phyloP scores from a whole-genome alignment of 2,113 vertebrate species.

The Vulpes vulpes region DNA sequence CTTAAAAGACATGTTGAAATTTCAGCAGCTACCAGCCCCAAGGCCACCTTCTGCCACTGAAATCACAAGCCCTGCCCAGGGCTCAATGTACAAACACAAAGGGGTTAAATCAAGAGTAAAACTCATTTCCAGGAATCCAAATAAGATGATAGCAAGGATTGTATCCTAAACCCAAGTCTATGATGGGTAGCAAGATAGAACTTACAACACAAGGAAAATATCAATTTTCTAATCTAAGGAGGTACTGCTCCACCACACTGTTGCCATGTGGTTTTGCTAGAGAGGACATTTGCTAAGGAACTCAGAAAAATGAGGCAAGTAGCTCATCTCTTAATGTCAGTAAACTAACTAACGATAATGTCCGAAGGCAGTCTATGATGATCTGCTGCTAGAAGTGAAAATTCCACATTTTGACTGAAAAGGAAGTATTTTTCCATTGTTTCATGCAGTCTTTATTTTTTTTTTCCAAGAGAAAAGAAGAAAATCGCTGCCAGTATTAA shows the following conservation, averaged over 20 bases:
- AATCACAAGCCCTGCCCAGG: neutral
- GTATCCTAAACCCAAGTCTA: neutral
- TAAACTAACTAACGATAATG: constrained; percentile 12
- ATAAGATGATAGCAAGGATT: neutral
- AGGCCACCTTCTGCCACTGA: neutral
- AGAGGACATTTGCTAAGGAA: neutral
- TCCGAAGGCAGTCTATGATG: neutral
- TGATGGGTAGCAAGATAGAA: neutral
- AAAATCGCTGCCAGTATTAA: constrained; percentile 71
- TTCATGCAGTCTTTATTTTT: constrained; percentile 51
- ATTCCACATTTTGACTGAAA: constrained; percentile 40
- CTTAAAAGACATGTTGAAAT: neutral
- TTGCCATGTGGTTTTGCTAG: neutral
- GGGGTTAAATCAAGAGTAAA: neutral
- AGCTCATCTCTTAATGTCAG: constrained; percentile 36
- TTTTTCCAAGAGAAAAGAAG: neutral
- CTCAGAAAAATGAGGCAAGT: neutral
- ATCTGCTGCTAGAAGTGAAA: neutral
- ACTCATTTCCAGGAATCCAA: neutral
- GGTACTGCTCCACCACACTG: neutral
- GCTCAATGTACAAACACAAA: neutral
- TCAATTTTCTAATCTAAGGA: neutral
- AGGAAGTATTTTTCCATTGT: constrained; percentile 14
- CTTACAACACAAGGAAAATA: neutral
- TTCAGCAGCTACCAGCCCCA: neutral